Evolutionary conservation across 2,797 vertebrate species (phyloP), one percentile per base, ranked within the genome.

Genomic region (Sebastes glaucus): DNA sequence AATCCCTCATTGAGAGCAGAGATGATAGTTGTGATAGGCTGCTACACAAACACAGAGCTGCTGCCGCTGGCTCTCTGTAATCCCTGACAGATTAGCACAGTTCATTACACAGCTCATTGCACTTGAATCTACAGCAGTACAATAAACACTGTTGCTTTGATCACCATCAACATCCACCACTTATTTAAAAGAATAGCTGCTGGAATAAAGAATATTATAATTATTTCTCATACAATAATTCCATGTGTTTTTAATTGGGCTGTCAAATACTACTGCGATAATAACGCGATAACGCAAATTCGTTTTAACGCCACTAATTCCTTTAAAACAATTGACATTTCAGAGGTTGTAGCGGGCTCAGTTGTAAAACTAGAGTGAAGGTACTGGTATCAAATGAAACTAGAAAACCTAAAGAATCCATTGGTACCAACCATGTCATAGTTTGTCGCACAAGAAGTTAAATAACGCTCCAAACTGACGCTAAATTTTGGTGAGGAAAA

Each of bases 91-190:
- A 81, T 94, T 88, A 93, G 57, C 75, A 71, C 63, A 64, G 49
- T 86, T 82, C 82, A 87, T 89, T 88, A 85, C 89, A 87, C 86
- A 87, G 79, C 80, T 84, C 86, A 77, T 69, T 87, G 86, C 88
- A 74, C 79, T 61, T 87, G 73, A 90, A 86, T 77, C 59, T 30
- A 75, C 42, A 52, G 8, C 3, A 52, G 57, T 30, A 49, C 53
- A 85, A 75, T 49, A 84, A 81, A 87, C 85, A 74, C 77, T 25
- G 59, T 3, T 66, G 57, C 83, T 87, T 66, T 79, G 74, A 88
- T 78, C 67, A 23, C 13, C 35, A 64, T 64, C 49, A 46, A 59
- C 63, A 74, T 27, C 74, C 72, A 80, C 62, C 42, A 35, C 38
- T 73, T 55, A 9, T 76, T 78, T 49, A 62, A 68, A 74, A 20